A percentile compares a stretch with the other conserved stretches of the same genome.
These are phyloP conservation scores for Apamea sordens DNA, from an alignment of 2,888 invertebrate species.

Conservation along the genomic window DNA sequence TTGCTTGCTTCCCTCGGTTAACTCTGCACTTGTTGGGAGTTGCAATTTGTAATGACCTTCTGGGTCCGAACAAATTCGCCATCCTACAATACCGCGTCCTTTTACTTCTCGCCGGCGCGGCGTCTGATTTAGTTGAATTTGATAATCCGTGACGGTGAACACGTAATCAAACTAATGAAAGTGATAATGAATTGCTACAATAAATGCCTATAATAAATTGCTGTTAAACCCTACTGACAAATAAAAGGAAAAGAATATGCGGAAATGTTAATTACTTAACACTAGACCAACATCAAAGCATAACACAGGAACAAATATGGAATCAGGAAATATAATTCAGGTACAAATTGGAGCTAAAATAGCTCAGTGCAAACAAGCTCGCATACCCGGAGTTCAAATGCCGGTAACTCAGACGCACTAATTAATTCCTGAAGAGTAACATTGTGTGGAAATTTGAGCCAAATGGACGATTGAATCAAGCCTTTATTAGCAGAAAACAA, in stretches of 20 bases:
- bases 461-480: conserved; percentile 66
- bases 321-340: conserved; percentile 66
- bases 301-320: conserved; percentile 57
- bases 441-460: conserved; percentile 71
- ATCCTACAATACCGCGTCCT: neutral
- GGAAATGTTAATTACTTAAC: conserved; percentile 23
- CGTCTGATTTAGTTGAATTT: conserved; percentile 2
- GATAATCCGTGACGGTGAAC: conserved; percentile 7
- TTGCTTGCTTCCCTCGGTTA: conserved; percentile 53
- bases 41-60: conserved; percentile 40
- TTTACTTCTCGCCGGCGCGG: too few relatives aligned
- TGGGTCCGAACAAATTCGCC: conserved; percentile 19
- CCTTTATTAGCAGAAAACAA: conserved; percentile 66
- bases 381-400: conserved; percentile 74
- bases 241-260: neutral
- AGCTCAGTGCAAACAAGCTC: conserved; percentile 65
- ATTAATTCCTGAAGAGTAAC: conserved; percentile 80
- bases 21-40: conserved; percentile 29
- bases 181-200: too few relatives aligned
- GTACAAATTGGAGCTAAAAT: conserved; percentile 70
- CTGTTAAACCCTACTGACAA: neutral
- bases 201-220: neutral
- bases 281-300: conserved; percentile 46
- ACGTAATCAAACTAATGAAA: neutral
- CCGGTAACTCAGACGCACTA: conserved; percentile 76